These are phyloP conservation scores for Melanostigma gelatinosum DNA, from an alignment of 2,113 vertebrate genomes.

Conservation along the genomic window DNA sequence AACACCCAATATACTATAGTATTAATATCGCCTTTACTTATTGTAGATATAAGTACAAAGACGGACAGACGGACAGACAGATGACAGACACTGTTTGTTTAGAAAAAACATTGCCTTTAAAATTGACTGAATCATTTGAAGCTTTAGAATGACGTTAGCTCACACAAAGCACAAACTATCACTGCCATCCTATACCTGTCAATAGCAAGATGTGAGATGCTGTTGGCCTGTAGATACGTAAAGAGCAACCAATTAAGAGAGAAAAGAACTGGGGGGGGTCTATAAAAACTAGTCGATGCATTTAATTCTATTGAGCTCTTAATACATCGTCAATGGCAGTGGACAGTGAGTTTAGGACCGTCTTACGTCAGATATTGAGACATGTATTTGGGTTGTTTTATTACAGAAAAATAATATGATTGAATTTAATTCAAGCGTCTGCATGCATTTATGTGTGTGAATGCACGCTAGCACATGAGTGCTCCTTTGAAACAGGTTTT, in stretches of 20 bases:
- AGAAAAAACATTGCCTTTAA: too few species aligned
- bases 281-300: background rate
- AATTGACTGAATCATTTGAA: too few species aligned
- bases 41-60: too few species aligned
- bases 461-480: background rate
- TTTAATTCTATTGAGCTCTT: background rate
- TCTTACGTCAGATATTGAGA: background rate
- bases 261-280: background rate
- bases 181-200: background rate
- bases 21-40: too few species aligned
- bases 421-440: background rate
- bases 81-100: too few species aligned
- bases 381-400: background rate
- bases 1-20: too few species aligned
- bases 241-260: background rate
- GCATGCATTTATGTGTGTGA: background rate
- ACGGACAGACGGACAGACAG: too few species aligned
- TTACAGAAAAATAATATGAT: background rate
- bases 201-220: background rate
- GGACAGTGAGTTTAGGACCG: background rate
- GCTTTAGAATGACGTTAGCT: background rate
- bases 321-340: background rate
- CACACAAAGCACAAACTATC: background rate
- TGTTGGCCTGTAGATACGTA: background rate
- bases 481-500: conserved; percentile 49